Base-by-base conservation (phyloP, 2,797 vertebrate genomes). In the Gadopsis marmoratus region DNA sequence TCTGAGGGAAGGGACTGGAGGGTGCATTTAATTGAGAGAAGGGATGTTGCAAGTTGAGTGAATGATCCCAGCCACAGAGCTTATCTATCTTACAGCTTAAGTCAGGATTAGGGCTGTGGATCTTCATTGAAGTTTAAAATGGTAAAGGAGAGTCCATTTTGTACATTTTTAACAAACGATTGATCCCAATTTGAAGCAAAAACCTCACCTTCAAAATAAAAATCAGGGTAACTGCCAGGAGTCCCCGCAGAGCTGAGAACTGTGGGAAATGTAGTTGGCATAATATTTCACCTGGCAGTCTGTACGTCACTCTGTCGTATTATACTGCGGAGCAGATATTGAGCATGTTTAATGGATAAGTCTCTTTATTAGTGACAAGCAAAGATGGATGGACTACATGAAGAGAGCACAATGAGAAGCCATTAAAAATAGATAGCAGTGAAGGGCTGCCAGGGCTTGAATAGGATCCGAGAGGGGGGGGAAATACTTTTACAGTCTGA, bases 401-500 rank as follows among this genome's bases (percentile, higher is more conserved):
- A 83, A 75, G 88, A 85, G 75, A 73, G 74, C 79, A 92, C 89
- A 94, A 92, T 88, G 88, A 90, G 90, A 88, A 77, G 83, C 80
- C 88, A 94, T 95, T 93, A 93, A 95, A 93, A 91, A 94, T 94
- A 81, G 79, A 94, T 86, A 81, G 55, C 65, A 78, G 74, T 82
- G 88, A 92, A 86, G 71, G 69, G 83, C 78, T 88, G 88, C 88
- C 89, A 89, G 74, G 58, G 55, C 79, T 82, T 73, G 84, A 91
- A 93, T 62, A 83, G 82, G 86, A 94, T 89, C 88, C n/a, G 76
- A 79, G 83, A 86, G 53, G 72, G 58, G 58, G 61, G 74, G 83
- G 86, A 74, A 69, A 83, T 88, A 76, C 74, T 63, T 75, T 74
- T 74, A 66, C 71, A 60, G 81, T 75, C 75, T 75, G 63, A 45